Base-by-base conservation (phyloP, 2,113 vertebrate genomes). In the Hemiscyllium ocellatum region DNA sequence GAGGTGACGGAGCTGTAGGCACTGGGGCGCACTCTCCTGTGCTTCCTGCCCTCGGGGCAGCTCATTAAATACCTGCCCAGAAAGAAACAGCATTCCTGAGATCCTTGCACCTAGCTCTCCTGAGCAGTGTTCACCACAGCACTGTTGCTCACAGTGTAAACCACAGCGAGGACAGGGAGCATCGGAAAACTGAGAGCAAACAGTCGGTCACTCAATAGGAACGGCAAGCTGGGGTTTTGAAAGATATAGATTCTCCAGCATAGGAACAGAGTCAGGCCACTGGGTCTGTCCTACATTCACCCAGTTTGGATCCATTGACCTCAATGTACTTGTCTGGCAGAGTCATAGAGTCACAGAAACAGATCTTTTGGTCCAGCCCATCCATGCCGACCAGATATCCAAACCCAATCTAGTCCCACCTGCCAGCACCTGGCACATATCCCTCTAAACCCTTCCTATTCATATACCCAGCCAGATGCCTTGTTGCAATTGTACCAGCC, bases 21-120 rank as follows among this genome's bases (percentile, higher is more conserved):
- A 0, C 97, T 97, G 72, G 97, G 97, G 3, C 96, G 98, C 2
- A 98, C 97, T 96, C 97, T 98, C 96, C 96, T 97, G 20, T 94
- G 68, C 96, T 97, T 97, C 97, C 98, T 98, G 85, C 97, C 97
- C 72, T 96, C 97, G 0, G 99, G 99, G 96, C 98, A 98, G 95
- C 98, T 98, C 96, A 97, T 99, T 96, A 98, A 98, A 93, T 99
- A 99, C 96, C 99, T 99, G 97, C 56, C 15, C 78, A 19, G 13
- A n/a, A 83, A 65, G 13, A 66, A 8, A 65, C 29, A 20, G 29
- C 26, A 12, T 52, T 33, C 72, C 7, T 10, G 10, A 37, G 42
- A 37, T n/a, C n/a, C 12, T 89, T 2, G 3, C 86, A 12, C 22
- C 20, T 26, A 1, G 22, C 52, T 52, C 29, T 52, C 52, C 8